phyloP scores from a whole-genome alignment of 2,113 vertebrate species.

The Neodontobutis hainanensis region DNA sequence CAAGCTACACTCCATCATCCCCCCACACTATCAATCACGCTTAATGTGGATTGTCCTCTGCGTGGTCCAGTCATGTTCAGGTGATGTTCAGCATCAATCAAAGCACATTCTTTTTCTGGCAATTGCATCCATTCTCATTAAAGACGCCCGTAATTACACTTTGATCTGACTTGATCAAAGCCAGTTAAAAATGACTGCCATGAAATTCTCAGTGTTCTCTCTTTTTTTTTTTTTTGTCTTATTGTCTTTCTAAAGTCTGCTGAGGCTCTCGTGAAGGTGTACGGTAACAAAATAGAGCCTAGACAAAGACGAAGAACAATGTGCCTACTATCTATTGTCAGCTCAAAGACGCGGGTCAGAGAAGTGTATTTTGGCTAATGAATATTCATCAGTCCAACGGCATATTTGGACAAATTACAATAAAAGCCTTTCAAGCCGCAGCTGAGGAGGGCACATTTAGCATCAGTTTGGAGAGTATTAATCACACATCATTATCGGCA shows the following conservation, averaged over 20 bases:
- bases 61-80: slow-evolving; percentile 47
- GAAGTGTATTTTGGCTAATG: slow-evolving; percentile 41
- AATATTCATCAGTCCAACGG: slow-evolving; percentile 65
- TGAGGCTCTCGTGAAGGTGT: slow-evolving; percentile 35
- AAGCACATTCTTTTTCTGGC: slow-evolving; percentile 47
- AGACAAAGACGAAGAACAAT: slow-evolving; percentile 26
- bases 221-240: slow-evolving; percentile 44
- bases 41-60: slow-evolving; percentile 48
- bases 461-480: slow-evolving; percentile 43
- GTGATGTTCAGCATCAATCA: slow-evolving; percentile 66
- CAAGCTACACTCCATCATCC: slow-evolving; percentile 31
- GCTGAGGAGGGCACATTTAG: slow-evolving; percentile 22
- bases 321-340: slow-evolving; percentile 45
- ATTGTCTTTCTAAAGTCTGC: slow-evolving; percentile 45
- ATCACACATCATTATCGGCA: slow-evolving; percentile 33
- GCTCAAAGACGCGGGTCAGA: slow-evolving; percentile 48
- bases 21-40: slow-evolving; percentile 53
- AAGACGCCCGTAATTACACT: slow-evolving; percentile 54
- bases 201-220: slow-evolving; percentile 32
- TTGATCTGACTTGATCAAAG: slow-evolving; percentile 65
- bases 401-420: slow-evolving; percentile 62
- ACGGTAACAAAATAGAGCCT: slow-evolving; percentile 36
- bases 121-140: slow-evolving; percentile 65
- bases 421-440: slow-evolving; percentile 47
- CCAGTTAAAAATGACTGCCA: slow-evolving; percentile 47